Conservation (phyloP, 2,113 vertebrate species). For the Cyprinus carpio region DNA sequence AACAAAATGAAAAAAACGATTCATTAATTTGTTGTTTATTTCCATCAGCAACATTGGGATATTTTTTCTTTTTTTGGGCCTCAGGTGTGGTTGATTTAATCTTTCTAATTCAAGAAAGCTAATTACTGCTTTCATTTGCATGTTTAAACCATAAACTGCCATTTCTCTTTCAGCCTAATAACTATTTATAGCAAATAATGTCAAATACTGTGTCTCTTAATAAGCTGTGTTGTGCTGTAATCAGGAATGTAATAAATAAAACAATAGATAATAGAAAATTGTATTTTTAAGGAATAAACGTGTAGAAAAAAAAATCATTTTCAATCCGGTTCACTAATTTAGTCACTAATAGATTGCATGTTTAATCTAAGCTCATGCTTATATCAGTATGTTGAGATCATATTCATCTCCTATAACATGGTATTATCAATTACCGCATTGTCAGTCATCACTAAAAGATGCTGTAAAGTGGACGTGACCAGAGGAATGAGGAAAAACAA, state of each 20-base stretch:
- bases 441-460: slow-evolving; percentile 22
- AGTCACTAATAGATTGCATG: not conserved
- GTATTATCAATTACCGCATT: not conserved
- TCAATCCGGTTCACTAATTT: slow-evolving; percentile 2
- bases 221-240: not conserved
- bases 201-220: not conserved
- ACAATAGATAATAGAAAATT: not conserved
- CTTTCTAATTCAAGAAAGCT: not conserved
- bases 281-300: not conserved
- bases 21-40: not conserved
- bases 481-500: slow-evolving; percentile 60
- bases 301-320: not conserved
- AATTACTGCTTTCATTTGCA: slow-evolving; percentile 8
- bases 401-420: not conserved
- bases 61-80: not conserved
- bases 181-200: slow-evolving; percentile 33
- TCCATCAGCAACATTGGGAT: not conserved
- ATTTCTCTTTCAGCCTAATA: not conserved
- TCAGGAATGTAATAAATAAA: not conserved
- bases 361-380: not conserved
- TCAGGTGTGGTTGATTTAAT: not conserved
- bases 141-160: not conserved
- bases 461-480: slow-evolving; percentile 11
- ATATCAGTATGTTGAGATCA: not conserved
- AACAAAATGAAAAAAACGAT: not conserved